Evolutionary conservation across 35 echinoderm and acorn worm genomes (phyloP).

Genomic region (Eucidaris tribuloides): DNA sequence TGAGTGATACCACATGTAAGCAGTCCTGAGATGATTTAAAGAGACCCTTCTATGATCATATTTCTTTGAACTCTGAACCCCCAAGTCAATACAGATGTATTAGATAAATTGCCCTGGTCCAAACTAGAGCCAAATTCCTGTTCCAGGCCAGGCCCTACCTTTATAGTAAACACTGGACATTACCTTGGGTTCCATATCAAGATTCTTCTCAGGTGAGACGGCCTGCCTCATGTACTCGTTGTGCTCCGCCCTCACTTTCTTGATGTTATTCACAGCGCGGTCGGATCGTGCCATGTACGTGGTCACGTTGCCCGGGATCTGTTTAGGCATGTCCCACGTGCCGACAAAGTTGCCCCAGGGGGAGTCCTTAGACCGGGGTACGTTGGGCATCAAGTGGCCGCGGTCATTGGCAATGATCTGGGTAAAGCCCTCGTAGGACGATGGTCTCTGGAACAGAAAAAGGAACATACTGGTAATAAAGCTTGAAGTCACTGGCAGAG

Average conservation of each 20-base stretch:
- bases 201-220: slow-evolving; percentile 56
- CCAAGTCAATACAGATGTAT: too few relatives aligned
- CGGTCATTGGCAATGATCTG: slow-evolving; percentile 96
- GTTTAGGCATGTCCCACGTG: slow-evolving; percentile 89
- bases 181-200: not conserved
- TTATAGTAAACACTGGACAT: too few relatives aligned
- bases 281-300: slow-evolving; percentile 73
- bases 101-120: too few relatives aligned
- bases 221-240: slow-evolving; percentile 75
- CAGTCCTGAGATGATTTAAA: too few relatives aligned
- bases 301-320: slow-evolving; percentile 79
- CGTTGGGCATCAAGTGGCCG: slow-evolving; percentile 70
- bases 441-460: slow-evolving; percentile 53
- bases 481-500: too few relatives aligned
- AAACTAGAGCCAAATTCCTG: too few relatives aligned
- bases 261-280: slow-evolving; percentile 47
- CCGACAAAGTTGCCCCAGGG: slow-evolving; percentile 95
- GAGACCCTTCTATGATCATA: too few relatives aligned
- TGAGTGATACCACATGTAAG: too few relatives aligned
- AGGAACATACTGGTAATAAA: too few relatives aligned
- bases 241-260: slow-evolving; percentile 40
- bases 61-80: too few relatives aligned
- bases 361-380: slow-evolving; percentile 67
- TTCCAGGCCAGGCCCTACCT: too few relatives aligned
- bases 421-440: slow-evolving; percentile 85